Evolutionary conservation across 1,140 invertebrate genomes (phyloP).

Genomic region (Halesus radiatus): DNA sequence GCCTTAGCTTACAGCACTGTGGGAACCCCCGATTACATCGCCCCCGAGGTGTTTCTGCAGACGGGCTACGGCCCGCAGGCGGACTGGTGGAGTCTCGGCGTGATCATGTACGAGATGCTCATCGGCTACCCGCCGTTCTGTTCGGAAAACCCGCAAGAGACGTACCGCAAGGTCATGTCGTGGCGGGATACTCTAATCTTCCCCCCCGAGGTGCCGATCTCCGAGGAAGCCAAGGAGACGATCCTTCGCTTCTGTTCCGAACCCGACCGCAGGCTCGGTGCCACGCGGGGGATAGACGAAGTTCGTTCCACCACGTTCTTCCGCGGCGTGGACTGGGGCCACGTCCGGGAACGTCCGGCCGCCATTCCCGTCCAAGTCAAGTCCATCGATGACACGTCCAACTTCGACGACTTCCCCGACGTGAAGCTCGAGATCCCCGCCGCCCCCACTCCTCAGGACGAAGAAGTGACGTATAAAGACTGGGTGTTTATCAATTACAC

Average conservation of each 20-base stretch:
- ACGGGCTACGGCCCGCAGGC: constrained; percentile 97
- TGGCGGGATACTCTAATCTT: constrained; percentile 98
- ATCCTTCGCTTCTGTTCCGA: constrained; percentile 95
- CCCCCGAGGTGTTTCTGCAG: constrained; percentile 96
- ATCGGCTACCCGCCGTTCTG: constrained; percentile 99
- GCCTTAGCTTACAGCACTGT: constrained; percentile 96
- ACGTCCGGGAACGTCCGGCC: constrained; percentile 96
- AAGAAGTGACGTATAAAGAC: constrained; percentile 93
- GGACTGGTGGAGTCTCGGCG: constrained; percentile 99
- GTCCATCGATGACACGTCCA: constrained; percentile 97
- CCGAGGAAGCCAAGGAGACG: constrained; percentile 91
- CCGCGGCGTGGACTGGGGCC: constrained; percentile 95
- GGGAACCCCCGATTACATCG: constrained; percentile 99
- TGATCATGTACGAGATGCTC: constrained; percentile 99
- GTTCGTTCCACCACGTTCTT: constrained; percentile 91
- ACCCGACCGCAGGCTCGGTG: constrained; percentile 90
- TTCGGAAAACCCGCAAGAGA: constrained; percentile 99
- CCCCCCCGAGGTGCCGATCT: constrained; percentile 98
- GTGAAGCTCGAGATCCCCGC: constrained; percentile 97
- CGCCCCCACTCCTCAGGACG: constrained; percentile 84
- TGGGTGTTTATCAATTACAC: constrained; percentile 99
- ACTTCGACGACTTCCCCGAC: constrained; percentile 99
- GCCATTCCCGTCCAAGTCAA: constrained; percentile 96
- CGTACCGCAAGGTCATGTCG: constrained; percentile 99
- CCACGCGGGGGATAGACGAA: constrained; percentile 90